Evolutionary conservation across 2,113 vertebrate genomes (phyloP).

Genomic region (Leptobrachium ailaonicum): DNA sequence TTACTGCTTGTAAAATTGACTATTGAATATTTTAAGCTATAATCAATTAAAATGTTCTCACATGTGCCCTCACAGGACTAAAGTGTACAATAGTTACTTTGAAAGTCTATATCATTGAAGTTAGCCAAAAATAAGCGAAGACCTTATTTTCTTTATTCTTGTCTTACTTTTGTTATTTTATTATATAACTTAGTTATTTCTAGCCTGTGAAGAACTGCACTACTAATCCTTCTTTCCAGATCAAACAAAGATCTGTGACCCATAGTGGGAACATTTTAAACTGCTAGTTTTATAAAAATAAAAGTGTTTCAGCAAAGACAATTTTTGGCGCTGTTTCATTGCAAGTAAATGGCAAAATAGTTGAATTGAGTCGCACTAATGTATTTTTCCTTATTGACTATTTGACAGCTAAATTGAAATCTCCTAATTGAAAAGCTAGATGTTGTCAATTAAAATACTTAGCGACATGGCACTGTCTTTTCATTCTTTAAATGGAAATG

Average conservation of each 20-base stretch:
- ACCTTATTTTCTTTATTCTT: constrained; percentile 4
- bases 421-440: too few relatives aligned
- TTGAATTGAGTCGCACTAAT: too few relatives aligned
- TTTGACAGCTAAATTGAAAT: too few relatives aligned
- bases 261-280: not conserved
- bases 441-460: too few relatives aligned
- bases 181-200: not conserved
- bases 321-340: not conserved
- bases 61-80: constrained; percentile 1
- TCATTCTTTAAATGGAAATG: too few relatives aligned
- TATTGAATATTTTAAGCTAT: constrained; percentile 14
- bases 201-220: not conserved
- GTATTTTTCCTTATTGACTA: too few relatives aligned
- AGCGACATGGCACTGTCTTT: too few relatives aligned
- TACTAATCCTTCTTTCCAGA: not conserved
- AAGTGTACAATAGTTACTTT: not conserved
- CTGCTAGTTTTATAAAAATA: not conserved
- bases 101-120: constrained; percentile 5
- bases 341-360: too few relatives aligned
- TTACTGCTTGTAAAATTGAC: constrained; percentile 6
- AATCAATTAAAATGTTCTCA: constrained; percentile 16
- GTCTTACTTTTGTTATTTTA: not conserved
- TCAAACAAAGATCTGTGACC: not conserved
- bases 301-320: not conserved
- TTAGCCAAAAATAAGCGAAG: not conserved